Conservation (phyloP, 92 coral and sea anemone species). For the Micromussa lordhowensis region DNA sequence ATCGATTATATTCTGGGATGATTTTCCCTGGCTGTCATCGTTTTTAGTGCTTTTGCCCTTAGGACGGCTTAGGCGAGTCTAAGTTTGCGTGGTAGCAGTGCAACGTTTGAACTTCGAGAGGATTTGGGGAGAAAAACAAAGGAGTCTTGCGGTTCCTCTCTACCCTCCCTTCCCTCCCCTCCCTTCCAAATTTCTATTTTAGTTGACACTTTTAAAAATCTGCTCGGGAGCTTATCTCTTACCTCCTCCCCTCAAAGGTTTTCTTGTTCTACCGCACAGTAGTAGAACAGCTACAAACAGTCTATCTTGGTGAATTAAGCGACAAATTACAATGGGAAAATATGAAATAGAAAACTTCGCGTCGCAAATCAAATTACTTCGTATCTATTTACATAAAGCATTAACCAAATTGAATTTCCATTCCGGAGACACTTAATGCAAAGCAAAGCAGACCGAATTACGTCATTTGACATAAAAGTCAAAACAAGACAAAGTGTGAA, state of each 20-base stretch:
- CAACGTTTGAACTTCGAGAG: too few relatives aligned
- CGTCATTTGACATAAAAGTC: slow-evolving; percentile 31
- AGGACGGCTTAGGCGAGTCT: not conserved
- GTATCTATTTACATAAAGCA: slow-evolving; percentile 39
- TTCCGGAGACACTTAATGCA: not conserved
- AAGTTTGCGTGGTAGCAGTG: not conserved
- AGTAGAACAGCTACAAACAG: too few relatives aligned
- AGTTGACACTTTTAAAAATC: too few relatives aligned
- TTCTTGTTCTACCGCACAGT: too few relatives aligned
- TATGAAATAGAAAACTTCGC: not conserved
- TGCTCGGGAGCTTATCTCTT: not conserved
- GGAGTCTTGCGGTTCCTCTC: not conserved
- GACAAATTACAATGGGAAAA: not conserved
- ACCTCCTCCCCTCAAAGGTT: not conserved
- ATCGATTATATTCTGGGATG: not conserved
- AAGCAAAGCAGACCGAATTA: slow-evolving; percentile 2
- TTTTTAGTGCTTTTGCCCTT: not conserved
- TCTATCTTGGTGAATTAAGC: not conserved
- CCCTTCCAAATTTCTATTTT: not conserved
- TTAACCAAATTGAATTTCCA: not conserved
- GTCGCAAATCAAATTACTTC: not conserved
- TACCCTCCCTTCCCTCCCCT: not conserved
- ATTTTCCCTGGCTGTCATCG: not conserved
- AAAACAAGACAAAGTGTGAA: slow-evolving; percentile 12
- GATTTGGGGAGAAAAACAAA: not conserved